Evolutionary conservation across 2,797 vertebrate species (phyloP), one percentile per base, ranked within the genome.

Genomic region (Lepilemur septentrionalis): DNA sequence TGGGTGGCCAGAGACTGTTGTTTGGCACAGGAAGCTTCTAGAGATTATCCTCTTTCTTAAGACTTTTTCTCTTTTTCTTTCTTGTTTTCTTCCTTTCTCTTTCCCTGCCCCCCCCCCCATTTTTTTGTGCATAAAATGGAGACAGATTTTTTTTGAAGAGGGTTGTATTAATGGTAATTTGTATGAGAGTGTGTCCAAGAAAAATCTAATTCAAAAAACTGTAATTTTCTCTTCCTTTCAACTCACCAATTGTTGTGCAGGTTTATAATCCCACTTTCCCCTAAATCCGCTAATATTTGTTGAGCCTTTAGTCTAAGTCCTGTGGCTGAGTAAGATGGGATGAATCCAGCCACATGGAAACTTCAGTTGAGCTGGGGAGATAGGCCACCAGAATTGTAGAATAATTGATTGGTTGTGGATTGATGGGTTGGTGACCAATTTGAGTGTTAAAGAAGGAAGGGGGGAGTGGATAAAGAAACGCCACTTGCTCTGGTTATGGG

Each of bases 161-260:
- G 30, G 7, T 46, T 67, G 15, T 55, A 14, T 84, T 86, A 75
- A 65, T 84, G 57, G 59, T 50, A 55, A 57, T 84, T 20, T 38
- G 20, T 65, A 30, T 67, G 55, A 82, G 59, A 85, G 22, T 35
- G 30, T 25, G 69, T n/a, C 46, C 48, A 65, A 85, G 59, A 85
- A 92, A 89, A 50, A 61, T 50, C 23, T 59, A 81, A 93, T 89
- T 80, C 3, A 48, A 95, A 92, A 67, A 89, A 12, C 48, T 50
- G 17, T 28, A 46, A 92, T 83, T 15, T 52, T 93, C 23, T 95
- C 73, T 85, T 83, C 38, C 72, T 92, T 92, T 91, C 57, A 92
- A 87, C 7, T 81, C 78, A 63, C 22, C 25, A 75, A 8, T 78
- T 25, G 11, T 79, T 73, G 61, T 83, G 28, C 10, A 61, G 32